Conservation (phyloP, 2,113 vertebrate genomes). For the Callopanchax toddi region DNA sequence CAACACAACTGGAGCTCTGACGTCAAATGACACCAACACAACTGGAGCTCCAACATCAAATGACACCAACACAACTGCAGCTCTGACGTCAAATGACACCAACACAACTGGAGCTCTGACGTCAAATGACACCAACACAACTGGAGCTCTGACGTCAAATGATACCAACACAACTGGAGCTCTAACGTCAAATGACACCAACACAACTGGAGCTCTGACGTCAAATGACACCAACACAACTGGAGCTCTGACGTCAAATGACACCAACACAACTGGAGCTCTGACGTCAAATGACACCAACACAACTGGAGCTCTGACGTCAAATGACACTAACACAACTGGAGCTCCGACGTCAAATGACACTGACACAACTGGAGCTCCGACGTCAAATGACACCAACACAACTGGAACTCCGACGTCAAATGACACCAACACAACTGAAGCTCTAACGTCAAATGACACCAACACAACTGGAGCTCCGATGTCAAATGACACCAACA, state of each 20-base stretch:
- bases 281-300: background rate
- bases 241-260: background rate
- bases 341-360: background rate
- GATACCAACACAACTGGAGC: background rate
- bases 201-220: background rate
- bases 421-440: no score
- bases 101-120: background rate
- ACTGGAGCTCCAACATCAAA: background rate
- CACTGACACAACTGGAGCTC: background rate
- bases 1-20: background rate
- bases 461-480: no score
- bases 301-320: background rate
- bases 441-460: no score
- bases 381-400: no score
- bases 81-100: background rate
- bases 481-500: background rate
- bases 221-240: background rate
- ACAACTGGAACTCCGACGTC: no score
- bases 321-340: background rate
- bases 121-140: background rate
- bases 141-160: background rate
- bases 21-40: background rate
- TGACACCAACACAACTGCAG: background rate
- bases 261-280: background rate
- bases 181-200: background rate